Conservation (phyloP, 2,888 invertebrate species). For the Netelia fuscicornis region DNA sequence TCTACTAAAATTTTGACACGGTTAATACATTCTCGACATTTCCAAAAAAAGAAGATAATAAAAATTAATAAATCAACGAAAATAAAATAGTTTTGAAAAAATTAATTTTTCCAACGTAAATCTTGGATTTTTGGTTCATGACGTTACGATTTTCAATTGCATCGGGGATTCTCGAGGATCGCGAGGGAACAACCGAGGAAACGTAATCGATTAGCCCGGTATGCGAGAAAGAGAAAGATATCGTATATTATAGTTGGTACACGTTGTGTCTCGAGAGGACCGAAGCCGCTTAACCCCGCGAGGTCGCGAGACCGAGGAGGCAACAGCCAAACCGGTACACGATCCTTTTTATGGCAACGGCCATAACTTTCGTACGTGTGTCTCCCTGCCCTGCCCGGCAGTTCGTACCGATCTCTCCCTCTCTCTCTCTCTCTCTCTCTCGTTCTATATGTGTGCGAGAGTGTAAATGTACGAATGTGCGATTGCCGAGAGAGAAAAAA, state of each 20-base stretch:
- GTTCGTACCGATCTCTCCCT: constrained; percentile 6
- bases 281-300: constrained; percentile 64
- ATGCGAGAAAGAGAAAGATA: constrained; percentile 32
- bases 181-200: no score
- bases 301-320: constrained; percentile 58
- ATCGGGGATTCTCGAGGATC: no score
- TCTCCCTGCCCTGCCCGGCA: constrained; percentile 13
- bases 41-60: no score
- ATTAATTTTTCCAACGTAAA: no score
- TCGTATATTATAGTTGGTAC: neutral
- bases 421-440: neutral
- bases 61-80: no score
- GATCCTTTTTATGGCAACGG: constrained; percentile 66
- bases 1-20: no score
- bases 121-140: no score
- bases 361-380: constrained; percentile 63
- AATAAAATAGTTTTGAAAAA: no score
- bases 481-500: constrained; percentile 29
- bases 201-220: constrained; percentile 48
- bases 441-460: neutral
- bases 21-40: no score
- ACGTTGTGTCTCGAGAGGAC: constrained; percentile 32
- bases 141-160: no score
- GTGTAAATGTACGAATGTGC: neutral
- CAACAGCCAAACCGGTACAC: constrained; percentile 63